phyloP scores from a whole-genome alignment of 1,140 invertebrate species.

The Dendroctonus ponderosae region DNA sequence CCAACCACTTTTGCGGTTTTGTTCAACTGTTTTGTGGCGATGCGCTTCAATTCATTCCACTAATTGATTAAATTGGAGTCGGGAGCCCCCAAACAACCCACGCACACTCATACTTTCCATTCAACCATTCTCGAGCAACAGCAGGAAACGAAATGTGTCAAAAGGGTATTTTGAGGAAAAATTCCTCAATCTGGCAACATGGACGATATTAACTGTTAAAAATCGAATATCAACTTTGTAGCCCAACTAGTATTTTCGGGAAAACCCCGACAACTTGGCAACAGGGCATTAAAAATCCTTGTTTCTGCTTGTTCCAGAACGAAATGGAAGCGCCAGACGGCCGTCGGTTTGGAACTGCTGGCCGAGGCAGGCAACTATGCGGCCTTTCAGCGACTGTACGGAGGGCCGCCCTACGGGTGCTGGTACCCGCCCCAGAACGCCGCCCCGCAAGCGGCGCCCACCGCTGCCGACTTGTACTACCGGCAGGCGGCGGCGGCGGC shows the following conservation, averaged over 20 bases:
- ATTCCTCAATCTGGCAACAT: too few species aligned
- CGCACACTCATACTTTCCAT: too few species aligned
- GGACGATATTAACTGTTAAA: too few species aligned
- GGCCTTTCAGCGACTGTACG: conserved; percentile 91
- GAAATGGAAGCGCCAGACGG: conserved; percentile 99
- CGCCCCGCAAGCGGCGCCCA: conserved; percentile 60
- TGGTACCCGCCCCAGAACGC: conserved; percentile 62
- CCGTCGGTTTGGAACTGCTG: conserved; percentile 92
- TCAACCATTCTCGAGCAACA: too few species aligned
- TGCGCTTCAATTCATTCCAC: too few species aligned
- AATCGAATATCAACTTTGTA: too few species aligned
- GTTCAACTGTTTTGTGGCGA: neutral
- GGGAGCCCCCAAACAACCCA: too few species aligned
- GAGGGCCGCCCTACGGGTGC: conserved; percentile 68
- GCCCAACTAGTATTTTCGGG: too few species aligned
- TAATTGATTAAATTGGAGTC: too few species aligned
- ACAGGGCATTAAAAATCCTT: neutral
- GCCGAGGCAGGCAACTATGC: conserved; percentile 96
- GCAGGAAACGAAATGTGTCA: too few species aligned
- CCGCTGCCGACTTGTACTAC: conserved; percentile 76
- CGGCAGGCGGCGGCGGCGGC: conserved; percentile 69
- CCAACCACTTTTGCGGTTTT: conserved; percentile 3
- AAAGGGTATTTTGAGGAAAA: too few species aligned
- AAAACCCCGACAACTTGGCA: too few species aligned
- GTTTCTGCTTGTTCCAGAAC: conserved; percentile 70